A percentile compares a stretch with the other conserved stretches of the same genome.
These are phyloP conservation scores for Drosophila maculinotata DNA, from an alignment of 2,888 invertebrate species.

Conservation along the genomic window DNA sequence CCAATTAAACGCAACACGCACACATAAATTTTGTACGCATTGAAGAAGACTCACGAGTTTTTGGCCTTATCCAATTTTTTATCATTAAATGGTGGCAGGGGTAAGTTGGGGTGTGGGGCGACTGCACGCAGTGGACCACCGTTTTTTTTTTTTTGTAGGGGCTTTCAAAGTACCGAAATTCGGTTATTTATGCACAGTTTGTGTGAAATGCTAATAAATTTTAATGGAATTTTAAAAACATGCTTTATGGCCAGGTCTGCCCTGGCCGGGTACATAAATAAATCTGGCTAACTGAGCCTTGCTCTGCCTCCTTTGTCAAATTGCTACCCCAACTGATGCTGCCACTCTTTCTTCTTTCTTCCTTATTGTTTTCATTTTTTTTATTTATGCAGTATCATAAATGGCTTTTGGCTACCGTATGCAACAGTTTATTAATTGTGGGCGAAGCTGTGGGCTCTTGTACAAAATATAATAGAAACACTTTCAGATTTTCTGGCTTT, in stretches of 20 bases:
- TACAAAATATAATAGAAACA: slow-evolving; percentile 1
- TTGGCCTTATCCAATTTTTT: slow-evolving; percentile 58
- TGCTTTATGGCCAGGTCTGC: slow-evolving; percentile 62
- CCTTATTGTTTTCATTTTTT: no score
- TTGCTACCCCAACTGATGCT: slow-evolving; percentile 5
- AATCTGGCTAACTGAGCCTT: slow-evolving; percentile 20
- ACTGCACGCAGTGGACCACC: background rate
- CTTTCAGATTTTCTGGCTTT: slow-evolving; percentile 22
- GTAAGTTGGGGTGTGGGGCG: background rate
- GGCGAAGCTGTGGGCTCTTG: slow-evolving; percentile 5
- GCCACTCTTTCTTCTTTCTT: background rate
- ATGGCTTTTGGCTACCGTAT: slow-evolving; percentile 42
- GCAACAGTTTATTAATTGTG: slow-evolving; percentile 37
- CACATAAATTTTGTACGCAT: slow-evolving; percentile 45
- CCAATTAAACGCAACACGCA: slow-evolving; percentile 66
- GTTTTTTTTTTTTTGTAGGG: background rate
- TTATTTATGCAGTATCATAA: slow-evolving; percentile 26
- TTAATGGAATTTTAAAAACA: slow-evolving; percentile 80
- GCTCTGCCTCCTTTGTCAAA: slow-evolving; percentile 11
- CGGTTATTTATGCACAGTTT: slow-evolving; percentile 76
- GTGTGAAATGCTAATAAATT: slow-evolving; percentile 81
- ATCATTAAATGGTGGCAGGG: slow-evolving; percentile 45
- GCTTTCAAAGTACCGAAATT: slow-evolving; percentile 67
- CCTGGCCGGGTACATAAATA: slow-evolving; percentile 35
- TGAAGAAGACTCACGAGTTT: slow-evolving; percentile 5